Evolutionary conservation across 2,888 invertebrate genomes (phyloP), one percentile per base, ranked within the genome.

Genomic region (Holacanthella duospinosa): DNA sequence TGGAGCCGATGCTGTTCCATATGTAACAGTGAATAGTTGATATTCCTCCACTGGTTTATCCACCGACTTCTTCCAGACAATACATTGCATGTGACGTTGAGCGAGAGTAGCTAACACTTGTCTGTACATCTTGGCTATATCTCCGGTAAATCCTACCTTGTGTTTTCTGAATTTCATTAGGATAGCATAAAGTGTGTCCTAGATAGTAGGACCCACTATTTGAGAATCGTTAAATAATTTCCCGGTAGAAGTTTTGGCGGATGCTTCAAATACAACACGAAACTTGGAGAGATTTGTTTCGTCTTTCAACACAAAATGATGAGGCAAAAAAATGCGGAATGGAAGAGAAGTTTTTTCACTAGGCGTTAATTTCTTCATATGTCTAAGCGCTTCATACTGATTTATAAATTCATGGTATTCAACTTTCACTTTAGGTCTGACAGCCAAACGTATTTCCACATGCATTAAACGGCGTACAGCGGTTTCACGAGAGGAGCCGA

Each of bases 261-360:
- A 75, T 4, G 72, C 75, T 57, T 76, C 74, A 59, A 74, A 76
- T 4, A 76, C 75, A 0, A 75, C 71, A 6, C 75, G 63, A 9
- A 74, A 27, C 61, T 75, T 75, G 1, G 74, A 74, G 0, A 74
- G 74, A 0, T 66, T 55, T 36, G 72, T 73, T 36, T 72, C 73
- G 27, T 66, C 65, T 25, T 72, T 70, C 2, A 73, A 24, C 1
- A 75, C 74, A 2, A 67, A 64, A 59, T 74, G 74, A 64, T 75
- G 75, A 6, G 75, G 74, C 28, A 75, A 54, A 57, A 73, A 75
- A 64, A 62, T 63, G 21, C 24, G 2, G 9, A 19, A 26, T 26
- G 4, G 58, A 36, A n/a, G 26, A 26, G 1, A 55, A 2, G 0
- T 1, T 48, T 48, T 9, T 4, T 67, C 66, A 1, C 36, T n/a